Percentiles rank a stretch among this genome's conserved stretches.
Evolutionary conservation across 2,888 invertebrate species (phyloP).

Genomic region (Eilema griseolum): DNA sequence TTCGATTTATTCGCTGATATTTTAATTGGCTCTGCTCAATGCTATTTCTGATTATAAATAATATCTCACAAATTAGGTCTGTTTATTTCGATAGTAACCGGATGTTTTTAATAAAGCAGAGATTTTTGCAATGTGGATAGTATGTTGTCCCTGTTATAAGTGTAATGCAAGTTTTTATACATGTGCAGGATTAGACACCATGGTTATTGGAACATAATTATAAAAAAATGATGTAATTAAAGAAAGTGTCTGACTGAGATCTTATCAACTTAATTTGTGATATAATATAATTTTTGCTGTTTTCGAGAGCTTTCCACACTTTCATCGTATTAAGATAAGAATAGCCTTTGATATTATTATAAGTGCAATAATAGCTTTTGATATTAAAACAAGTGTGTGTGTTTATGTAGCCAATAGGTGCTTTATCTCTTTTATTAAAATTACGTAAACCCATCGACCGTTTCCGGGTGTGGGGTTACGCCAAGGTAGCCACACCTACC

Average conservation of each 20-base stretch:
- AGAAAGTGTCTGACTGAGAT: too few relatives aligned
- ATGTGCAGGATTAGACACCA: too few relatives aligned
- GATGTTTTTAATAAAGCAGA: too few relatives aligned
- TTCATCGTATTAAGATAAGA: not conserved
- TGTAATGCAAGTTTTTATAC: too few relatives aligned
- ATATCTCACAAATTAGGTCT: too few relatives aligned
- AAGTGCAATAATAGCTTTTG: not conserved
- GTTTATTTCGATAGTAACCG: too few relatives aligned
- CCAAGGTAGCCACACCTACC: slow-evolving; percentile 3
- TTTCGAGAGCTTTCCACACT: not conserved
- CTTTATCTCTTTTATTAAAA: slow-evolving; percentile 8
- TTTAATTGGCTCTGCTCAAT: slow-evolving; percentile 21
- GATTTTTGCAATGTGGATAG: too few relatives aligned
- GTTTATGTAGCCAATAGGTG: not conserved
- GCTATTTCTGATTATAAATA: slow-evolving; percentile 10
- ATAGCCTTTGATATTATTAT: not conserved
- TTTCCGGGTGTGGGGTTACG: slow-evolving; percentile 8
- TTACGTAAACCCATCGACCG: not conserved
- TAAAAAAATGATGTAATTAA: too few relatives aligned
- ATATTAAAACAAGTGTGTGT: not conserved
- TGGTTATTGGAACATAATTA: too few relatives aligned
- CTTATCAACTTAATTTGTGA: too few relatives aligned
- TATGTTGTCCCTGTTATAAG: too few relatives aligned
- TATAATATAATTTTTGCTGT: not conserved
- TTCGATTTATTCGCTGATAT: slow-evolving; percentile 15